phyloP scores from a whole-genome alignment of 92 coral and sea anemone species.

The Porites evermanni region DNA sequence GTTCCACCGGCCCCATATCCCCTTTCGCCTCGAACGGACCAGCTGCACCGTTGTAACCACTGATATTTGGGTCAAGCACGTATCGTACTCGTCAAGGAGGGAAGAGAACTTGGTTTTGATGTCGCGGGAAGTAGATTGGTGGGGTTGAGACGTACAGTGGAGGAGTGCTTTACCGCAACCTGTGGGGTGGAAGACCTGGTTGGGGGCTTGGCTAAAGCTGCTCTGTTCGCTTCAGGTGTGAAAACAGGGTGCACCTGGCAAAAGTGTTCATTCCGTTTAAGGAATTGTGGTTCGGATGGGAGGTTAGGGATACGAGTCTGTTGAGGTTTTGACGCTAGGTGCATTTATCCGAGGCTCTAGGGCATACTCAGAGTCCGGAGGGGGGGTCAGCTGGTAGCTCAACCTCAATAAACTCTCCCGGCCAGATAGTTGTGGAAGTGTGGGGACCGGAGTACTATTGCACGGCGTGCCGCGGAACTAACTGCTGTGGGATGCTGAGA shows the following conservation, averaged over 20 bases:
- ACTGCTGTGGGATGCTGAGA: constrained; percentile 7
- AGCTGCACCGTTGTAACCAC: constrained; percentile 46
- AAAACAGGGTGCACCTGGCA: constrained; percentile 50
- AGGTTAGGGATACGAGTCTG: constrained; percentile 64
- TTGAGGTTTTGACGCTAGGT: constrained; percentile 25
- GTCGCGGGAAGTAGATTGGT: background rate
- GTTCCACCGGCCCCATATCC: background rate
- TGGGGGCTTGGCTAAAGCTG: too few relatives aligned
- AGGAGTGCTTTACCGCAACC: too few relatives aligned
- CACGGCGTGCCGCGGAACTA: constrained; percentile 52
- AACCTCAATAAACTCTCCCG: constrained; percentile 68
- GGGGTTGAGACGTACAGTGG: too few relatives aligned
- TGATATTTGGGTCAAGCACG: constrained; percentile 42
- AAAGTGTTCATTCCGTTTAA: constrained; percentile 70
- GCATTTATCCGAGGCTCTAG: constrained; percentile 71
- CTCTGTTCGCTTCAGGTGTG: constrained; percentile 15
- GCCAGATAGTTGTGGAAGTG: constrained; percentile 58
- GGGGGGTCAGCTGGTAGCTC: constrained; percentile 59
- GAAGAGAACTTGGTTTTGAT: constrained; percentile 22
- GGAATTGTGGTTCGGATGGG: constrained; percentile 50
- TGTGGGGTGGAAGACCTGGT: too few relatives aligned
- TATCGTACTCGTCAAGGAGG: background rate
- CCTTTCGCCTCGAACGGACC: constrained; percentile 33
- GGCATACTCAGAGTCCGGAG: constrained; percentile 56
- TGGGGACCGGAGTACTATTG: constrained; percentile 71